These are phyloP conservation scores for Argyrosomus regius DNA, from an alignment of 2,797 vertebrate species.

Conservation along the genomic window DNA sequence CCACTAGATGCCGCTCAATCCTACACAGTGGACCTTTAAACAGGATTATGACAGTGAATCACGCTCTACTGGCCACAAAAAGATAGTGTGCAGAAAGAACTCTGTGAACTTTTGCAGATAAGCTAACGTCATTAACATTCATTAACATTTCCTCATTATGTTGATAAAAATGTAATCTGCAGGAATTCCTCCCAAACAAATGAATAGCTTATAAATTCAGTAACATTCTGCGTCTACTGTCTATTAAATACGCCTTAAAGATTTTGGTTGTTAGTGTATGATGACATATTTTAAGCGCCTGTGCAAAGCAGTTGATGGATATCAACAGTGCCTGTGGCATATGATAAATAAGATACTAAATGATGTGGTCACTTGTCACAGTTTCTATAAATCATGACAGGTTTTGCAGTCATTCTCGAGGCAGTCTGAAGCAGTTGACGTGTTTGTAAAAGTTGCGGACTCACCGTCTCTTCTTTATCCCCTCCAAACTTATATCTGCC, in stretches of 20 bases:
- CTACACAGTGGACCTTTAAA: not conserved
- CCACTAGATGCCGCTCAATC: too few relatives aligned
- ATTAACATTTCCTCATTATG: not conserved
- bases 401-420: not conserved
- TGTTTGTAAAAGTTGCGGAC: slow-evolving; percentile 28
- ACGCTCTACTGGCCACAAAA: not conserved
- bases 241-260: not conserved
- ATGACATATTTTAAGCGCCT: not conserved
- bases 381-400: not conserved
- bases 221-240: not conserved
- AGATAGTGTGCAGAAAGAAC: not conserved
- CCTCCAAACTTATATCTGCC: slow-evolving; percentile 41
- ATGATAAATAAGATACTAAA: too few relatives aligned
- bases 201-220: too few relatives aligned
- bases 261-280: not conserved
- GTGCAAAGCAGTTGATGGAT: not conserved
- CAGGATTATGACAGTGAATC: not conserved
- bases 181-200: not conserved
- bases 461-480: slow-evolving; percentile 26
- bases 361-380: too few relatives aligned
- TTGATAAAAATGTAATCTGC: slow-evolving; percentile 3
- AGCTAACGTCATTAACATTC: not conserved
- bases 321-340: not conserved
- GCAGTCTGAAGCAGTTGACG: not conserved
- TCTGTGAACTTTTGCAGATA: not conserved